These are phyloP conservation scores for Phrynocephalus forsythii DNA, from an alignment of 2,797 vertebrate species.

Conservation along the genomic window DNA sequence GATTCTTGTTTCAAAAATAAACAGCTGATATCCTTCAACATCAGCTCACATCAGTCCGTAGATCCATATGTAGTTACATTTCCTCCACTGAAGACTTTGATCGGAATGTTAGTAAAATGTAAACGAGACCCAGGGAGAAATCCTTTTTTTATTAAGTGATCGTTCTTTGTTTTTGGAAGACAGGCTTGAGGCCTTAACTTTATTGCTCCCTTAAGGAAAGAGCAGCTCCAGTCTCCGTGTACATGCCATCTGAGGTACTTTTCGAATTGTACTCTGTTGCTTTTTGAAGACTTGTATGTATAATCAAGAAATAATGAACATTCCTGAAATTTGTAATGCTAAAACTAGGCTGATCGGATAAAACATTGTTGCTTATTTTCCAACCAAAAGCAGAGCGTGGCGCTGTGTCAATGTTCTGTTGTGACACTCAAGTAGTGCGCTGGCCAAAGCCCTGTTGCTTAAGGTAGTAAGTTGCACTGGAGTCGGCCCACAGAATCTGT, in stretches of 20 bases:
- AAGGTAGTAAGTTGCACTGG: too few species aligned
- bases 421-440: neutral
- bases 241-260: neutral
- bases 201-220: constrained; percentile 8
- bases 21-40: neutral
- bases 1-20: neutral
- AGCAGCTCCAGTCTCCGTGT: neutral
- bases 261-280: neutral
- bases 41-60: neutral
- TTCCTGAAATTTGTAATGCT: constrained; percentile 15
- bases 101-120: constrained; percentile 20
- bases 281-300: neutral
- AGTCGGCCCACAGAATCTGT: too few species aligned
- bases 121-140: constrained; percentile 1
- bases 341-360: constrained; percentile 4
- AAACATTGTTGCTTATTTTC: neutral
- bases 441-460: too few species aligned
- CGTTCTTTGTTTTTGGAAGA: constrained; percentile 7
- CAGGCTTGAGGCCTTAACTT: neutral
- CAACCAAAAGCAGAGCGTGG: neutral
- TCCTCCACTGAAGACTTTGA: constrained; percentile 1
- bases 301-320: constrained; percentile 6
- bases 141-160: constrained; percentile 29
- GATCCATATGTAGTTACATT: neutral
- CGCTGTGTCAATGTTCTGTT: neutral